Percentiles rank a stretch among this genome's conserved stretches.
Evolutionary conservation across 1,140 invertebrate species (phyloP).

Genomic region (Micrasema minimum): DNA sequence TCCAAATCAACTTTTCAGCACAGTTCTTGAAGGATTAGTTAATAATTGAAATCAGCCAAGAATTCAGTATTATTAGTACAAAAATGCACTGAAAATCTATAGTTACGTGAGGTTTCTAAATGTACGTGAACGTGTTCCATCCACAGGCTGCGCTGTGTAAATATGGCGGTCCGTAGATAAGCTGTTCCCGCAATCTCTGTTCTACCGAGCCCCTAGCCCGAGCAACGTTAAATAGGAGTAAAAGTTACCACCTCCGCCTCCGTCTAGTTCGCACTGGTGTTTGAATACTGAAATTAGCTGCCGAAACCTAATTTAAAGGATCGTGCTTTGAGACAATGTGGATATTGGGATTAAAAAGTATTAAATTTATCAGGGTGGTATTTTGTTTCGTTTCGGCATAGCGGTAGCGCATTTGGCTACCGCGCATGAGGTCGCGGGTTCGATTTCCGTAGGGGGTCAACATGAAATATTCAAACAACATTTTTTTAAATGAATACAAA

Average conservation of each 20-base stretch:
- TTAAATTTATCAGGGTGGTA: neutral
- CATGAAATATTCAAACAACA: too few relatives aligned
- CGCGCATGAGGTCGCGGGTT: too few relatives aligned
- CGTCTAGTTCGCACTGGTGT: conserved; percentile 16
- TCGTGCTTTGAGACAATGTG: neutral
- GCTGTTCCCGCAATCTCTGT: conserved; percentile 27
- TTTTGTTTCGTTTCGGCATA: too few relatives aligned
- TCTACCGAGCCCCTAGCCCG: conserved; percentile 12
- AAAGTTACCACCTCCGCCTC: conserved; percentile 27
- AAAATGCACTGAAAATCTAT: too few relatives aligned
- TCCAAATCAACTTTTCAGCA: too few relatives aligned
- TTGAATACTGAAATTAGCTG: conserved; percentile 50
- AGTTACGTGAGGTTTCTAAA: neutral
- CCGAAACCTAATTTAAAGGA: conserved; percentile 37
- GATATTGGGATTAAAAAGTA: neutral
- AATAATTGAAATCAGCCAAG: too few relatives aligned
- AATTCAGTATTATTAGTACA: too few relatives aligned
- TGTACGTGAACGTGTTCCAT: conserved; percentile 32
- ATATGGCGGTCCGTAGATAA: conserved; percentile 47
- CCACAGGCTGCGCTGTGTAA: conserved; percentile 36
- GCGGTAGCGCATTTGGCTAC: too few relatives aligned
- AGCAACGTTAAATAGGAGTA: neutral
- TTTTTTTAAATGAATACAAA: too few relatives aligned
- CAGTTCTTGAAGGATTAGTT: too few relatives aligned
- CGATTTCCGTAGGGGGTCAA: too few relatives aligned